phyloP scores from a whole-genome alignment of 2,888 invertebrate genomes.

The Epiblema foenella region DNA sequence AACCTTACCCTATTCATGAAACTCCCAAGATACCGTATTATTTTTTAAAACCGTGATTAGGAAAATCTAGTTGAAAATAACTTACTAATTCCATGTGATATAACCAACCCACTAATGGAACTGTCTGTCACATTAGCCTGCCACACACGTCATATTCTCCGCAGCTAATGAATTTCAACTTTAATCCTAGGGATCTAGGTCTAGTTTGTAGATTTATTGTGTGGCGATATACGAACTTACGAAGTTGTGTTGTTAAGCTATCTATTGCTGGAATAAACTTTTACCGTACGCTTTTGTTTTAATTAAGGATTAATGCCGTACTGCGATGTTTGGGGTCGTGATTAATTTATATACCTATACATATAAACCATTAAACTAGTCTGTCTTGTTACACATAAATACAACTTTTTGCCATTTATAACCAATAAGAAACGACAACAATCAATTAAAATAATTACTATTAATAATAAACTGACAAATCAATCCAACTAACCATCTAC shows the following conservation, averaged over 20 bases:
- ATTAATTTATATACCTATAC: not conserved
- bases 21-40: no score
- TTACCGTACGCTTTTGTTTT: constrained; percentile 22
- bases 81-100: constrained; percentile 41
- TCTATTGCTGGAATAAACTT: constrained; percentile 35
- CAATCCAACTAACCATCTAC: no score
- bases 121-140: constrained; percentile 24
- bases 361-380: no score
- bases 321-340: not conserved
- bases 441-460: no score
- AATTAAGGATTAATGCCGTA: constrained; percentile 5
- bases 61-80: not conserved
- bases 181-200: not conserved
- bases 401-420: no score
- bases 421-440: no score
- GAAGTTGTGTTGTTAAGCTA: not conserved
- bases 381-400: no score
- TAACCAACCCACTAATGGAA: constrained; percentile 57
- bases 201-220: not conserved
- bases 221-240: not conserved
- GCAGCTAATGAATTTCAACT: constrained; percentile 4
- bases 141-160: constrained; percentile 15
- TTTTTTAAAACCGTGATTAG: not conserved
- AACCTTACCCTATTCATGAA: no score
- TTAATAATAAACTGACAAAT: no score